Evolutionary conservation across 2,113 vertebrate genomes (phyloP), one percentile per base, ranked within the genome.

Genomic region (Oriolus oriolus): DNA sequence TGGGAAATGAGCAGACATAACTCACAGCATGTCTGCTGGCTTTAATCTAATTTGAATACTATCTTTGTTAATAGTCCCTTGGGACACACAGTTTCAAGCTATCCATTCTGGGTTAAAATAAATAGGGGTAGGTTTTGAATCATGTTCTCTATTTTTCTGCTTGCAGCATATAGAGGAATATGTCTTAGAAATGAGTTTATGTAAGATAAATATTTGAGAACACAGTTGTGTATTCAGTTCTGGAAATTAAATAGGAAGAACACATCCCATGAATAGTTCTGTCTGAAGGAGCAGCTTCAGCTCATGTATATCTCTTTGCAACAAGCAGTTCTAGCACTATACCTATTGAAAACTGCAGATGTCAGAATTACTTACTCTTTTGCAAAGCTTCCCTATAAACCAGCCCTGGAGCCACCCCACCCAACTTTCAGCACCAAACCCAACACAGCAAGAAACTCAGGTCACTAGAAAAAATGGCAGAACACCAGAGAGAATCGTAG

Each of bases 41-140:
- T 84, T 87, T 94, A 87, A 81, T 89, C 49, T 89, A 65, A 94
- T 94, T 96, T 95, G 70, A 93, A 94, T 96, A 73, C 37, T 28
- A 20, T 82, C 57, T 94, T 93, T 94, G 31, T 84, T 95, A 95
- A 82, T 61, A 91, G 65, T 65, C 66, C 73, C 84, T 91, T 65
- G 27, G 28, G 61, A n/a, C 23, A 89, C 61, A 91, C 16, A 79
- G 79, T 96, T 96, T 91, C 61, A 50, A 61, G 10, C 27, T 84
- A 77, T 49, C 31, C 23, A 53, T 91, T 89, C 53, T 79, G 6
- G 19, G 10, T 85, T 91, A 84, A 89, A 95, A 93, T 61, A 11
- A 87, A 54, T 52, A 88, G 1, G 13, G 8, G 6, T 71, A 52
- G 28, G 17, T 63, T 93, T 85, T 85, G 33, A 77, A 74, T 76